Evolutionary conservation across 2,797 vertebrate species (phyloP), one percentile per base, ranked within the genome.

Genomic region (Apogon talboti): DNA sequence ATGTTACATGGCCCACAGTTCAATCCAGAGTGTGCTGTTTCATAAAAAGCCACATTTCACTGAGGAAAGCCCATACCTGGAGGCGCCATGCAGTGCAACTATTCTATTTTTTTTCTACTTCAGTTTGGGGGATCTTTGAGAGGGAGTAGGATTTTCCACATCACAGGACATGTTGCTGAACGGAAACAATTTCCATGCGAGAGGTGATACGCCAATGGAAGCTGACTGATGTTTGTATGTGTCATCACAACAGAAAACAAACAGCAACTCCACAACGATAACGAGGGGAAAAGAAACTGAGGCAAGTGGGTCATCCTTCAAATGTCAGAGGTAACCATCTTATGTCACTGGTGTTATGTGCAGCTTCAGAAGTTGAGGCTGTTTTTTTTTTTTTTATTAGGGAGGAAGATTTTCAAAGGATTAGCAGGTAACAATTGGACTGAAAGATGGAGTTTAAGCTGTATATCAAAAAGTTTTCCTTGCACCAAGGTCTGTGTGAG

Each of bases 261-360:
- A 35, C 14, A 61, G 28, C 49, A 44, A 10, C 50, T 62, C 56
- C 35, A 56, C 38, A 52, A 50, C 24, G 44, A 30, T 42, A 21
- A 50, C 54, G 43, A 44, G 44, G 55, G 56, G 21, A 15, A 19
- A 7, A 37, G 6, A 47, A 10, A 15, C 48, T n/a, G 62, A 62
- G 55, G 71, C 55, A 87, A 86, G 80, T 75, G 59, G 82, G 69
- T 81, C 74, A 81, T 64, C 46, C 61, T 64, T 51, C 15, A 89
- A 90, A 91, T 85, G 86, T 87, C 87, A 88, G 67, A 68, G 79
- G 67, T 79, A 78, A 72, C 35, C 35, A 18, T 71, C 38, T 62
- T 68, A 85, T 79, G 84, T 69, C 73, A 74, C 51, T 4, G 49
- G 61, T 46, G 80, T 79, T 75, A 72, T 81, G 78, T 15, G 5